Conservation (phyloP, 2,888 invertebrate species). For the Orthosia gracilis region DNA sequence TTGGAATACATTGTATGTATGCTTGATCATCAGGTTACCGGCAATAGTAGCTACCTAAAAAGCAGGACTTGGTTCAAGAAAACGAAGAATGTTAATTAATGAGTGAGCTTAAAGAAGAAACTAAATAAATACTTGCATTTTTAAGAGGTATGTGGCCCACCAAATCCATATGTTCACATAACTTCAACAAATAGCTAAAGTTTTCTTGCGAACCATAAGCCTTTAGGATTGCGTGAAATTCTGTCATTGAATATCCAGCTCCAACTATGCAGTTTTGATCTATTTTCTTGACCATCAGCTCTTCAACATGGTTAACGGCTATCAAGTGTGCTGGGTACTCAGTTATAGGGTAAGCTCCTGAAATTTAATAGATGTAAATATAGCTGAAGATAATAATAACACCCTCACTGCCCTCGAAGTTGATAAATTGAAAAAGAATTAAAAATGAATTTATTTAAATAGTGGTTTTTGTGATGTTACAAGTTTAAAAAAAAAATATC, state of each 20-base stretch:
- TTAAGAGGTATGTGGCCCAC: slow-evolving; percentile 93
- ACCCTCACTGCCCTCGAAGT: too few species aligned
- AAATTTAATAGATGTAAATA: too few species aligned
- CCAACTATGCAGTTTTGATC: slow-evolving; percentile 89
- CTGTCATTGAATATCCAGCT: slow-evolving; percentile 89
- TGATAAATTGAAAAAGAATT: too few species aligned
- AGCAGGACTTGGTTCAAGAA: background rate
- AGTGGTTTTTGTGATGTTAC: too few species aligned
- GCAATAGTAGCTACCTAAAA: slow-evolving; percentile 92
- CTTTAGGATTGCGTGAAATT: slow-evolving; percentile 85
- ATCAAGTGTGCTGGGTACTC: slow-evolving; percentile 87
- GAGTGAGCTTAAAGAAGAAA: background rate
- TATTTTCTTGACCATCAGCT: slow-evolving; percentile 85
- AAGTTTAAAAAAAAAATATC: too few species aligned
- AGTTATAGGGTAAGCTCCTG: slow-evolving; percentile 81
- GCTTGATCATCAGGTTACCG: slow-evolving; percentile 93
- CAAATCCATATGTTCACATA: slow-evolving; percentile 92
- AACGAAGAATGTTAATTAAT: background rate
- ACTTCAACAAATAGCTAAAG: slow-evolving; percentile 90
- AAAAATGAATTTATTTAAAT: too few species aligned
- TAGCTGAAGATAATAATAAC: too few species aligned
- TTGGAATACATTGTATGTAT: slow-evolving; percentile 92
- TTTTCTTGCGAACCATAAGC: slow-evolving; percentile 72
- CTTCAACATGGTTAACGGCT: slow-evolving; percentile 91
- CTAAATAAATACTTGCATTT: slow-evolving; percentile 90